Base-by-base conservation (phyloP, 2,113 vertebrate species). In the Ursus arctos region DNA sequence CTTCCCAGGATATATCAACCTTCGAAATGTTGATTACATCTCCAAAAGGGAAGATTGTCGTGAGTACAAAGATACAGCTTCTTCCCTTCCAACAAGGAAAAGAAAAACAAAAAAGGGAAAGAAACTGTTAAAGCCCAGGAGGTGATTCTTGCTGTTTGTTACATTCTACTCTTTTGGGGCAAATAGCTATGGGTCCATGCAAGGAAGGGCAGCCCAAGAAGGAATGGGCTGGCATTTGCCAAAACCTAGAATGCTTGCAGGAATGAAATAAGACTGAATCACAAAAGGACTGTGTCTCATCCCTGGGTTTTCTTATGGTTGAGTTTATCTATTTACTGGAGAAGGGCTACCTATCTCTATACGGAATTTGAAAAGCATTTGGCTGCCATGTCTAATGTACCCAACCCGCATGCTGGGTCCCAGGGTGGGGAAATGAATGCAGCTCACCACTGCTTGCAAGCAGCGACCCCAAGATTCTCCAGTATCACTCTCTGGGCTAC, bases 11-110 rank as follows among this genome's bases (percentile, higher is more conserved):
- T 82, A 33, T 8, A 67, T 5, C 24, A 43, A 11, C 22, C 53
- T 82, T 65, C 55, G 1, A 80, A 83, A 79, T 51, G 15, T 36
- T 61, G 74, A 94, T 12, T n/a, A 22, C 9, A 43, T 10, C n/a
- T 57, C 40, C 43, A 69, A 55, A 82, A 69, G 26, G 72, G 49
- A 74, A 80, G 47, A 90, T 21, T n/a, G 49, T 36, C 47, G 51
- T 55, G 51, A 94, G 67, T 76, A 67, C 10, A 40, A 65, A 49
- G n/a, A 13, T n/a, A 19, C 8, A 10, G 57, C 22, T 87, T 89
- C 71, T 61, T 94, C 16, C 74, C 93, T 93, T 47, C 79, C 63
- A 76, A 86, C 22, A 71, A 91, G n/a, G 36, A 82, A 49, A 26
- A 71, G 9, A 40, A 31, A n/a, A 53, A 13, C 16, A 28, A 55